A percentile compares a stretch with the other conserved stretches of the same genome.
Conservation (phyloP, 2,797 vertebrate genomes). For the Synaphobranchus kaupii region DNA sequence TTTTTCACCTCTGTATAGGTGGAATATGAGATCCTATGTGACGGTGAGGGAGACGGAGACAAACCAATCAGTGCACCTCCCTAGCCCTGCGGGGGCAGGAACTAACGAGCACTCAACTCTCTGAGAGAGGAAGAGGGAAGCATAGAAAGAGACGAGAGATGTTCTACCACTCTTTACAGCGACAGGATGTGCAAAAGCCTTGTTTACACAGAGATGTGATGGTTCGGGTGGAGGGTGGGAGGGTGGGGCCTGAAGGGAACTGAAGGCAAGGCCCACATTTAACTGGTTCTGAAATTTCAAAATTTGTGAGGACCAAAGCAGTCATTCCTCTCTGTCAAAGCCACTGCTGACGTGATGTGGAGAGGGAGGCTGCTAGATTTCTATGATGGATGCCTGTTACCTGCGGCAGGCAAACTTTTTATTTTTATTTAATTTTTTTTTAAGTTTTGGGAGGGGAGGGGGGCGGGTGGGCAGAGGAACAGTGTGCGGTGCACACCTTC, state of each 20-base stretch:
- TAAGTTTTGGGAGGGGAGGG: too few species aligned
- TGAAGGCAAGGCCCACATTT: neutral
- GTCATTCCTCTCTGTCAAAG: neutral
- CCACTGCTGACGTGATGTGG: neutral
- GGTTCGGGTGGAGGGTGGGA: neutral
- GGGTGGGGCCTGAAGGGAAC: neutral
- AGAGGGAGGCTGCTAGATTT: neutral
- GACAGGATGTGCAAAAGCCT: conserved; percentile 71
- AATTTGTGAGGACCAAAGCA: neutral
- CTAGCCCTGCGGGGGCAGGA: conserved; percentile 60
- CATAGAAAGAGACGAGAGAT: conserved; percentile 24
- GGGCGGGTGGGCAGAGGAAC: neutral
- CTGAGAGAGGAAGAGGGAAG: neutral
- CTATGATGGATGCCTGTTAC: neutral
- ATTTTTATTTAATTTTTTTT: too few species aligned
- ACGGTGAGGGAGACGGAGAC: conserved; percentile 36
- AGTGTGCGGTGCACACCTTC: neutral
- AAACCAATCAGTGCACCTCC: conserved; percentile 67
- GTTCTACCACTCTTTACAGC: conserved; percentile 57
- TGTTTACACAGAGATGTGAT: conserved; percentile 58
- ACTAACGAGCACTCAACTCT: conserved; percentile 65
- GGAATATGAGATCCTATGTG: neutral
- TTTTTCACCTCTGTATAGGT: neutral
- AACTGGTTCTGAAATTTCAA: neutral
- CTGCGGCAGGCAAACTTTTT: neutral